Percentiles rank a stretch among this genome's conserved stretches.
Evolutionary conservation across 2,113 vertebrate genomes (phyloP).

Genomic region (Psilopsiagon aurifrons): DNA sequence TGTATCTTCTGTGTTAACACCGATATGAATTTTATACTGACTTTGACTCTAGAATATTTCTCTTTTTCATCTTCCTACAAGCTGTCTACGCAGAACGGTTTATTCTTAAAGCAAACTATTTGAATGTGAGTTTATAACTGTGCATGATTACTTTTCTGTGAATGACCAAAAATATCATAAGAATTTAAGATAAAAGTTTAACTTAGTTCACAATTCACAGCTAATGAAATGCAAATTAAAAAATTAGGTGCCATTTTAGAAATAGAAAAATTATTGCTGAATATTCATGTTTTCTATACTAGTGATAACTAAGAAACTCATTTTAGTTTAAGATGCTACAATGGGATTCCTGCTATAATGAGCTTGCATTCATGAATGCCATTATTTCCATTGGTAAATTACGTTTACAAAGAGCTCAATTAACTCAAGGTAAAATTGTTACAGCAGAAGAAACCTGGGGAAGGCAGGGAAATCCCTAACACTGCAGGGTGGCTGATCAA

Average conservation of each 20-base stretch:
- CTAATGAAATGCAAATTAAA: not conserved
- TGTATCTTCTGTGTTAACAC: not conserved
- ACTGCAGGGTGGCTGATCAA: not conserved
- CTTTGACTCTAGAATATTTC: conserved; percentile 15
- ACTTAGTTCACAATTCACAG: not conserved
- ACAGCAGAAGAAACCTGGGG: not conserved
- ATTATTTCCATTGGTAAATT: not conserved
- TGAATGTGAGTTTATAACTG: not conserved
- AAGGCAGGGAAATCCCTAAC: not conserved
- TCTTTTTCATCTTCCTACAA: conserved; percentile 15
- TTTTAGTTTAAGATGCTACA: not conserved
- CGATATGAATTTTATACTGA: conserved; percentile 29
- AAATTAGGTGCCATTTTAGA: conserved; percentile 6
- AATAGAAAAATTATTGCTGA: not conserved
- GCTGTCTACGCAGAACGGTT: not conserved
- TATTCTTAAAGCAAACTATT: not conserved
- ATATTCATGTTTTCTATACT: not conserved
- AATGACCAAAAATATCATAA: not conserved
- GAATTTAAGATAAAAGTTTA: conserved; percentile 21
- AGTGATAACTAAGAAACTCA: not conserved
- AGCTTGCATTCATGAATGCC: not conserved
- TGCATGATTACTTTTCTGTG: not conserved
- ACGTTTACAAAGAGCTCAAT: not conserved
- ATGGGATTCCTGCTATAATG: not conserved
- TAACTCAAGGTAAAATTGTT: not conserved